Evolutionary conservation across 2,113 vertebrate species (phyloP), one percentile per base, ranked within the genome.

Genomic region (Stegostoma tigrinum): DNA sequence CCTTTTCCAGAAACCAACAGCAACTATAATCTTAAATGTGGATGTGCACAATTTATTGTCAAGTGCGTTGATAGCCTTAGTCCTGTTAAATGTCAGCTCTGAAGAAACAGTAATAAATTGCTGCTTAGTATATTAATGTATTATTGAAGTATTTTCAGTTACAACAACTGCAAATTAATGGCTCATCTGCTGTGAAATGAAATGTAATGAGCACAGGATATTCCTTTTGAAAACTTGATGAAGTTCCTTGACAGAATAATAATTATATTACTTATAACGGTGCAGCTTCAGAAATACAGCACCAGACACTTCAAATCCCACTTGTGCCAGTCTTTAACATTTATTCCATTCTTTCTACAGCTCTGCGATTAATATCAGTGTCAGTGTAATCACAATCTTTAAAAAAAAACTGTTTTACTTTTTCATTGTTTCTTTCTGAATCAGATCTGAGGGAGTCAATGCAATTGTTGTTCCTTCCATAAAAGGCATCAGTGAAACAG

Each of bases 121-220:
- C 55, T 93, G 19, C 89, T 93, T 66, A 93, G n/a, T 93, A 93
- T 64, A 93, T 93, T 93, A 93, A 93, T 93, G 89, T 12, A 93
- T 93, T 93, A 93, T 93, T 93, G 89, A 93, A 93, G 89, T 93
- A 66, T 66, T 91, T 93, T 93, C 55, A 38, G 89, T 93, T 93
- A 93, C 89, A 93, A n/a, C 64, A 66, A 66, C 89, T 93, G 89
- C 61, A 93, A 93, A 93, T 93, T 93, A 93, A 93, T 93, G 89
- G 61, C 89, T 93, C 89, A 93, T 93, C 61, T 66, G 61, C 89
- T 93, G 61, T 66, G 89, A 93, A 93, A 93, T 93, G 61, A 93
- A 67, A 93, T 93, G 89, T 93, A 93, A 93, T 93, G 89, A 23
- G 89, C 89, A 42, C 55, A 93, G 89, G n/a, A 93, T 93, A 93